phyloP scores from a whole-genome alignment of 1,140 invertebrate genomes.

The Penaeus indicus region DNA sequence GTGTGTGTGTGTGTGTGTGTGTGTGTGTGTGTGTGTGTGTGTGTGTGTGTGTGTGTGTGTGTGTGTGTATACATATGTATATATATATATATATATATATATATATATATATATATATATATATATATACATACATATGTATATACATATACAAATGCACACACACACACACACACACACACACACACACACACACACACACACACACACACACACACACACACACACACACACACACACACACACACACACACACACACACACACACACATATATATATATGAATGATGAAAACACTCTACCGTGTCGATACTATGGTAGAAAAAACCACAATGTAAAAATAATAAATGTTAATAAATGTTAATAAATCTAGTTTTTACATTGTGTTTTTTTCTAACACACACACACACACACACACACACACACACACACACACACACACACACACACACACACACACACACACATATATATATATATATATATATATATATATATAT shows the following conservation, averaged over 20 bases:
- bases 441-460: not conserved
- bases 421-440: not conserved
- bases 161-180: not conserved
- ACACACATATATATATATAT: no score
- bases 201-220: not conserved
- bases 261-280: no score
- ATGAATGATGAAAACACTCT: no score
- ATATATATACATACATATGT: slow-evolving; percentile 9
- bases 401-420: not conserved
- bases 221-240: not conserved
- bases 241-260: no score
- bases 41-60: no score
- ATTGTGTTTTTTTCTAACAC: no score
- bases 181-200: not conserved
- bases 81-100: not conserved
- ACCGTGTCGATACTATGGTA: no score
- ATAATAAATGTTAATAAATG: no score
- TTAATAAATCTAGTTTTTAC: no score
- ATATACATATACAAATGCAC: not conserved
- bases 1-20: not conserved
- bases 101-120: not conserved
- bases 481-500: no score
- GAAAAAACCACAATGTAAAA: no score
- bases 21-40: not conserved
- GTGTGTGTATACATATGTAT: not conserved